These are phyloP conservation scores for Hemicentrotus pulcherrimus DNA, from an alignment of 35 echinoderm and acorn worm species.

Conservation along the genomic window DNA sequence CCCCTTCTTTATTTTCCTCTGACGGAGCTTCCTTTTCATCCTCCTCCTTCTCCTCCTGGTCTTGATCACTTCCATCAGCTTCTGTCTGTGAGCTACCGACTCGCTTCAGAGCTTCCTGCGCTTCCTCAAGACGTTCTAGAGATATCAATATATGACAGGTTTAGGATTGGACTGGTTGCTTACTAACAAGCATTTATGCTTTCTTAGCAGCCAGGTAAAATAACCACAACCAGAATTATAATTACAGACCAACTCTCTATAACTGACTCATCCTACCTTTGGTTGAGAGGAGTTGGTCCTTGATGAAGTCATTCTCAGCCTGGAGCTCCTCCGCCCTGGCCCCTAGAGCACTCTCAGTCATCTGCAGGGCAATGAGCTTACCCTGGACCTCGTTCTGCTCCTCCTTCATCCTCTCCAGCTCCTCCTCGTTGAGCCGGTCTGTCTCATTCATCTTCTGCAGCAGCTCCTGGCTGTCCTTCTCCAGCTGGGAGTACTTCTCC, in stretches of 20 bases:
- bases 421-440: constrained; percentile 81
- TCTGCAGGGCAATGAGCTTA: constrained; percentile 51
- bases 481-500: constrained; percentile 78
- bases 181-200: no score
- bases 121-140: constrained; percentile 16
- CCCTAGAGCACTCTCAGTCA: constrained; percentile 59
- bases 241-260: no score
- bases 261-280: constrained; percentile 43
- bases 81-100: not conserved
- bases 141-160: not conserved
- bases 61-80: not conserved
- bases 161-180: not conserved
- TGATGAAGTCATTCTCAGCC: constrained; percentile 73
- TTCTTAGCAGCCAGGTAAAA: no score
- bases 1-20: not conserved
- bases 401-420: constrained; percentile 60
- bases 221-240: no score
- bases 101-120: constrained; percentile 35
- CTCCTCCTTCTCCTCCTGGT: not conserved
- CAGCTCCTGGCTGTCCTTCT: constrained; percentile 68
- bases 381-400: constrained; percentile 72
- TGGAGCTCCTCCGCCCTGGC: constrained; percentile 74
- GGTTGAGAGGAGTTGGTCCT: constrained; percentile 48
- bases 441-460: constrained; percentile 61
- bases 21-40: not conserved